Evolutionary conservation across 2,888 invertebrate species (phyloP).

Genomic region (Cyclophora albipunctata): DNA sequence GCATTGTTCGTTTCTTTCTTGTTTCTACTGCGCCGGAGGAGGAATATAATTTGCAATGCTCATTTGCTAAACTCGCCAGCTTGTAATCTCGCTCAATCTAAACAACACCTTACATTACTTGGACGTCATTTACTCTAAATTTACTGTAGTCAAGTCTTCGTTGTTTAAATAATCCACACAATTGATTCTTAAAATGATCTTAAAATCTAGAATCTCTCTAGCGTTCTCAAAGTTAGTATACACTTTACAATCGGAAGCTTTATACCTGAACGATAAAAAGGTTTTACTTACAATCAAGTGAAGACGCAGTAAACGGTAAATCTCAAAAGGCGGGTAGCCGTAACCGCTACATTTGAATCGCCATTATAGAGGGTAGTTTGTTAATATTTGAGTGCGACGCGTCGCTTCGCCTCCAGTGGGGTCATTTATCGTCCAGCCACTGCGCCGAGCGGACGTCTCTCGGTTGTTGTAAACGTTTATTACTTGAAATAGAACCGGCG

Average conservation of each 20-base stretch:
- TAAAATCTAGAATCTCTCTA: no score
- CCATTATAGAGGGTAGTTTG: slow-evolving; percentile 56
- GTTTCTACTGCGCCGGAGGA: no score
- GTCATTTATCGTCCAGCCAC: slow-evolving; percentile 51
- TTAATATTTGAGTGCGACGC: slow-evolving; percentile 62
- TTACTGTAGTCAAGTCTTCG: no score
- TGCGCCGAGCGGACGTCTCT: slow-evolving; percentile 43
- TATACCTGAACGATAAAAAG: neutral
- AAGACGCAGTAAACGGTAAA: slow-evolving; percentile 23
- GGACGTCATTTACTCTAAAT: no score
- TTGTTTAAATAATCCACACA: no score
- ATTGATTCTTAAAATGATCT: no score
- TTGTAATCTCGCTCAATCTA: no score
- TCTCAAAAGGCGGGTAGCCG: slow-evolving; percentile 29
- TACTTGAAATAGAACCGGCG: slow-evolving; percentile 20
- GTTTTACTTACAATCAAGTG: slow-evolving; percentile 22
- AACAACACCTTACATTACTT: no score
- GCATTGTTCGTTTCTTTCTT: no score
- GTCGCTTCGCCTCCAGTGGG: slow-evolving; percentile 39
- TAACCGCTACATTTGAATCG: slow-evolving; percentile 50
- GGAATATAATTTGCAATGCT: no score
- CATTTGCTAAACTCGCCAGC: no score
- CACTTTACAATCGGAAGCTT: slow-evolving; percentile 1
- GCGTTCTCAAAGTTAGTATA: no score
- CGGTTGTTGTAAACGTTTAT: slow-evolving; percentile 39